Evolutionary conservation across 2,888 invertebrate species (phyloP).

Genomic region (Tiliacea citrago): DNA sequence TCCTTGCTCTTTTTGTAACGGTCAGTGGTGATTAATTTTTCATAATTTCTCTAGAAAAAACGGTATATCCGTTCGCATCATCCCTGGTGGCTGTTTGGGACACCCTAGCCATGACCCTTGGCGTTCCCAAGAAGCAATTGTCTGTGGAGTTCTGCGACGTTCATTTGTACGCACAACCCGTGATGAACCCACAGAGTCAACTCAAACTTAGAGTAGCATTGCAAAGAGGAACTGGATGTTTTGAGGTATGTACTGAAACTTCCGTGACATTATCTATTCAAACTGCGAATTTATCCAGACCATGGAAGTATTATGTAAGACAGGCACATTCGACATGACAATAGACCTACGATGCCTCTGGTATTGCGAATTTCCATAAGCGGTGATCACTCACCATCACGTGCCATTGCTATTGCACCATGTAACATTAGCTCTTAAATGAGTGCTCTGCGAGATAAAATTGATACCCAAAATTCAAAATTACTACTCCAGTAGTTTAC

Average conservation of each 20-base stretch:
- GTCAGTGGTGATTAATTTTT: too few relatives aligned
- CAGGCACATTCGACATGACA: background rate
- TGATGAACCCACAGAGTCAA: conserved; percentile 87
- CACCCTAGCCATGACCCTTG: conserved; percentile 91
- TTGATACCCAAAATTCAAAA: too few relatives aligned
- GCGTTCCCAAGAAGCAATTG: conserved; percentile 90
- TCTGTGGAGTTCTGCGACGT: conserved; percentile 93
- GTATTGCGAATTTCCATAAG: background rate
- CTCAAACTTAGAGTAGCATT: conserved; percentile 90
- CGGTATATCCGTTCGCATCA: conserved; percentile 94
- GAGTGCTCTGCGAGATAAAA: too few relatives aligned
- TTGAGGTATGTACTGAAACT: conserved; percentile 85
- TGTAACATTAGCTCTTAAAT: background rate
- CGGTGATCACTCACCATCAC: background rate
- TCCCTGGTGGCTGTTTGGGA: conserved; percentile 94
- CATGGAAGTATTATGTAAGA: background rate
- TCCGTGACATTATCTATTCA: background rate
- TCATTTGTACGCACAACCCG: conserved; percentile 91
- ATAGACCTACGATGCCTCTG: background rate
- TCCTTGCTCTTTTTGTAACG: background rate
- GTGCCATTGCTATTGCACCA: too few relatives aligned
- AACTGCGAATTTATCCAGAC: background rate
- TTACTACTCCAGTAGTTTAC: too few relatives aligned
- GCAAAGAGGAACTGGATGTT: conserved; percentile 91
- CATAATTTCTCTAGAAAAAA: conserved; percentile 87